Conservation (phyloP, 1,140 invertebrate genomes). For the Drosophila kepulauana region DNA sequence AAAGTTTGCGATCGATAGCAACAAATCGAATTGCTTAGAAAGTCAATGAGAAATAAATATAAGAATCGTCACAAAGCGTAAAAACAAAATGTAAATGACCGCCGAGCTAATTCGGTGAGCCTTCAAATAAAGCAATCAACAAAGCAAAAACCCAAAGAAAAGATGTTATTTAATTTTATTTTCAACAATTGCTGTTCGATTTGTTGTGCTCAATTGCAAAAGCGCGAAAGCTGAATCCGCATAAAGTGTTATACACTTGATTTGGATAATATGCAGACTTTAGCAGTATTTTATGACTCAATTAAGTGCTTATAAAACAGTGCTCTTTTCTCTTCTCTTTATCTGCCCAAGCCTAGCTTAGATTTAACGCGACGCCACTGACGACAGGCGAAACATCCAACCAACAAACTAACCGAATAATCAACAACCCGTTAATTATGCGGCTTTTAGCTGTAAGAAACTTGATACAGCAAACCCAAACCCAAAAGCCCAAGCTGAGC, state of each 20-base stretch:
- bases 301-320: conserved; percentile 77
- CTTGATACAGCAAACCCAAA: conserved; percentile 25
- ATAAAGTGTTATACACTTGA: conserved; percentile 6
- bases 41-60: conserved; percentile 65
- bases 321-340: background rate
- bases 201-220: conserved; percentile 29
- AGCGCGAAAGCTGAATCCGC: conserved; percentile 27
- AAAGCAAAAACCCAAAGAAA: conserved; percentile 21
- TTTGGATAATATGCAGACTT: conserved; percentile 53
- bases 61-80: conserved; percentile 56
- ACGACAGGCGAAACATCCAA: conserved; percentile 10
- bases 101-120: conserved; percentile 28
- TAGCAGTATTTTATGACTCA: conserved; percentile 68
- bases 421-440: conserved; percentile 79
- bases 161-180: conserved; percentile 27
- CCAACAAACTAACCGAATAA: conserved; percentile 20
- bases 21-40: conserved; percentile 60
- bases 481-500: conserved; percentile 37
- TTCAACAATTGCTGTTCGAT: conserved; percentile 4
- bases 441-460: conserved; percentile 39
- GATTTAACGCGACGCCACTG: conserved; percentile 37
- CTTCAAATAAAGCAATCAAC: conserved; percentile 9
- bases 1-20: background rate
- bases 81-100: conserved; percentile 73
- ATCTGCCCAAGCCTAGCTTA: conserved; percentile 3